These are phyloP conservation scores for Acholoe squamosa DNA, from an alignment of 2,888 invertebrate species.

Conservation along the genomic window DNA sequence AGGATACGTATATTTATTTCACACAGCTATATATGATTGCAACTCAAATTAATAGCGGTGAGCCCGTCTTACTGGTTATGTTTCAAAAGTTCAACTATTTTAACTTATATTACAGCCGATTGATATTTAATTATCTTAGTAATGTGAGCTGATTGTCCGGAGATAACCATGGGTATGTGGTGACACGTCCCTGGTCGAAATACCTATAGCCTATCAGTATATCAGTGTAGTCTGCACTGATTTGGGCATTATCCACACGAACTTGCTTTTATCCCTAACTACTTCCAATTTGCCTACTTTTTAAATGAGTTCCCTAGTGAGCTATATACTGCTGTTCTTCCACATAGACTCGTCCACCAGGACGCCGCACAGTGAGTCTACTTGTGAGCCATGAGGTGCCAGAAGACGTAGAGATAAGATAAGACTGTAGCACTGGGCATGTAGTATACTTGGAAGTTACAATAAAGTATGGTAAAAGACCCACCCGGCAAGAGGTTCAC, in stretches of 20 bases:
- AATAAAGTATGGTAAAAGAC: background rate
- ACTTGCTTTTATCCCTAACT: too few relatives aligned
- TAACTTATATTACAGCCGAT: too few relatives aligned
- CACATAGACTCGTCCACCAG: background rate
- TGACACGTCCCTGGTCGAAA: too few relatives aligned
- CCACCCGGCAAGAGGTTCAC: background rate
- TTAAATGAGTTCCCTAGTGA: background rate
- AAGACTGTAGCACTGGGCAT: too few relatives aligned
- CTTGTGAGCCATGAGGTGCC: background rate
- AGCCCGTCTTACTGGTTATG: background rate
- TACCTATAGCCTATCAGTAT: too few relatives aligned
- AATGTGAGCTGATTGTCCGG: too few relatives aligned
- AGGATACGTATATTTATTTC: background rate
- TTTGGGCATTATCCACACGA: too few relatives aligned
- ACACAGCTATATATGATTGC: background rate
- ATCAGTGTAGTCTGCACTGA: too few relatives aligned
- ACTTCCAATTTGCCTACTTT: too few relatives aligned
- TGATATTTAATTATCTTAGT: too few relatives aligned
- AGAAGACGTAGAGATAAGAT: background rate
- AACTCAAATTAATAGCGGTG: conserved; percentile 40
- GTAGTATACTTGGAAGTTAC: background rate
- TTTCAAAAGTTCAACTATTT: too few relatives aligned
- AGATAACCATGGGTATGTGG: too few relatives aligned
- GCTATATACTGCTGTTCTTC: background rate
- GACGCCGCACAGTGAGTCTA: background rate